phyloP scores from a whole-genome alignment of 2,888 invertebrate species.

The Pristionchus entomophagus region DNA sequence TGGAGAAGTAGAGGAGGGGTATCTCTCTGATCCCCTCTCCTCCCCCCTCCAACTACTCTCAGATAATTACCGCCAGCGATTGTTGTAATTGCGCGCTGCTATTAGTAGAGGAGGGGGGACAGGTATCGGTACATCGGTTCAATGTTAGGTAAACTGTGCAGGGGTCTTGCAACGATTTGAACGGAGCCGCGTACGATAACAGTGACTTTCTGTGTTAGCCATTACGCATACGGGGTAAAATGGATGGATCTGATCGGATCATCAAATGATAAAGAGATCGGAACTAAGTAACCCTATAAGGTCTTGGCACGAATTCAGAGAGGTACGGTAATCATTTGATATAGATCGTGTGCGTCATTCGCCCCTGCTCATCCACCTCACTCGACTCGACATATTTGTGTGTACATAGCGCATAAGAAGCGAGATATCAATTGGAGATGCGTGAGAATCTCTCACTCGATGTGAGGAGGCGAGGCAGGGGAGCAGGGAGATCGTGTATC shows the following conservation, averaged over 20 bases:
- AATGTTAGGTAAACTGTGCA: neutral
- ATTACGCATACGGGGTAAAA: too few relatives aligned
- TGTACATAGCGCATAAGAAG: constrained; percentile 42
- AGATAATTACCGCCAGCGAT: constrained; percentile 18
- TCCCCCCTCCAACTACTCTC: neutral
- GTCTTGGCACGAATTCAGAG: neutral
- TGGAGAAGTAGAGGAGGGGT: neutral
- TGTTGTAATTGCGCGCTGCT: constrained; percentile 29
- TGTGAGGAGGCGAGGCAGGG: too few relatives aligned
- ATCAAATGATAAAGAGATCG: too few relatives aligned
- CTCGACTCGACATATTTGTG: constrained; percentile 31
- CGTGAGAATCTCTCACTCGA: constrained; percentile 28
- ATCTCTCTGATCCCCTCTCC: constrained; percentile 28
- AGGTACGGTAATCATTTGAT: neutral
- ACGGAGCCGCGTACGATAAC: too few relatives aligned
- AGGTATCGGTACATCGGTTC: constrained; percentile 34
- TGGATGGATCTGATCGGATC: too few relatives aligned
- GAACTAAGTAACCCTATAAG: too few relatives aligned
- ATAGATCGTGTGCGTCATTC: constrained; percentile 17
- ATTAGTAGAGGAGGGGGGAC: constrained; percentile 18
- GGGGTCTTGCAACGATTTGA: too few relatives aligned
- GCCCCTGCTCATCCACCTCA: neutral
- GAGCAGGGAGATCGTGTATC: constrained; percentile 10
- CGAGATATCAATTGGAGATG: constrained; percentile 43
- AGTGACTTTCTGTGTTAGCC: too few relatives aligned